Evolutionary conservation across 92 coral and sea anemone species (phyloP).

Genomic region (Actinostola sp.): DNA sequence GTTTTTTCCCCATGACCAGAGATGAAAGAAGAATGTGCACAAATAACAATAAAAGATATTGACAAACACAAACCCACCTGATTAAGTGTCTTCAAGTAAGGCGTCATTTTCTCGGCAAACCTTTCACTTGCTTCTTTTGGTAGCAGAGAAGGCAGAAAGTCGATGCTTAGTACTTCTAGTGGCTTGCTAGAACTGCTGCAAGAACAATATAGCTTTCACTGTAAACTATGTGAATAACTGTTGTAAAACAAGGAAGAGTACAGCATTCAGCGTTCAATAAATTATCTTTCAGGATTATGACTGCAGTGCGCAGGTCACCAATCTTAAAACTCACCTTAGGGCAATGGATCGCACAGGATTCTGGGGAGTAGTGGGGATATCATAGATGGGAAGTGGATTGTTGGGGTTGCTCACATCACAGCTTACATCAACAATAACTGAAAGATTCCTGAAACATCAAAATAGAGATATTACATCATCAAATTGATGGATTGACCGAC

Average conservation of each 20-base stretch:
- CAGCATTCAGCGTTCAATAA: background rate
- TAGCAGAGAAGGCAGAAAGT: slow-evolving; percentile 77
- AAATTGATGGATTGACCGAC: background rate
- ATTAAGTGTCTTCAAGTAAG: slow-evolving; percentile 59
- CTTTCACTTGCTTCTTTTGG: slow-evolving; percentile 79
- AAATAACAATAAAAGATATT: background rate
- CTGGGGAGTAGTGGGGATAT: slow-evolving; percentile 65
- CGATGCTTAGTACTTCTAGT: slow-evolving; percentile 81
- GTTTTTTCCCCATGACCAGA: too few relatives aligned
- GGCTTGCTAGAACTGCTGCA: slow-evolving; percentile 50
- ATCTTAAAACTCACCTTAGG: slow-evolving; percentile 56
- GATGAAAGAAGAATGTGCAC: too few relatives aligned
- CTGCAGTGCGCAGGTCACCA: too few relatives aligned
- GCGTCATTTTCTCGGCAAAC: slow-evolving; percentile 69
- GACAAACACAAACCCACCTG: slow-evolving; percentile 37
- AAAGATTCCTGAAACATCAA: slow-evolving; percentile 48
- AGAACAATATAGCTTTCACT: background rate
- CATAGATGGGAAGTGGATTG: slow-evolving; percentile 82
- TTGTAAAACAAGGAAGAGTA: background rate
- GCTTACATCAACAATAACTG: slow-evolving; percentile 85
- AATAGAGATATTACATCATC: background rate
- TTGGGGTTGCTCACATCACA: slow-evolving; percentile 79
- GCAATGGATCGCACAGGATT: slow-evolving; percentile 62
- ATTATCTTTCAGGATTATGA: too few relatives aligned
- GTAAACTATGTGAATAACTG: background rate